Evolutionary conservation across 92 coral and sea anemone genomes (phyloP), one percentile per base, ranked within the genome.

Genomic region (Heteractis magnifica): DNA sequence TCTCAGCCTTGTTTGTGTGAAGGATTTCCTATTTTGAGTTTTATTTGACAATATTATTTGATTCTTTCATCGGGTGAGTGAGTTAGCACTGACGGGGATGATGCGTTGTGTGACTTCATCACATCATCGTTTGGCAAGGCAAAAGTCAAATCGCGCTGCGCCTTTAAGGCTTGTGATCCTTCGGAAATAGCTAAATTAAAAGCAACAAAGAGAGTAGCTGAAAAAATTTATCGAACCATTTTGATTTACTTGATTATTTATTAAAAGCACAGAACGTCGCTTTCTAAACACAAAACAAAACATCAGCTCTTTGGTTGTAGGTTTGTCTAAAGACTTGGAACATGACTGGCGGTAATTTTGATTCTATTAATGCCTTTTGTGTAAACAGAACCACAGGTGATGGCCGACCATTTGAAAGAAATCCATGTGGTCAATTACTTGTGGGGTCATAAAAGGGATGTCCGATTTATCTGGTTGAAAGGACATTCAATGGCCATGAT

Each of bases 361-460:
- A 56, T 16, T 26, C 70, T 52, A 71, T 81, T 71, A 81, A 70
- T 81, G 74, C 53, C 84, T 65, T n/a, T 81, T 81, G 77, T 68
- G 84, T 81, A 81, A 81, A 81, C 84, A 81, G 77, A 81, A 70
- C 51, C 77, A 81, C 84, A 68, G 84, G 71, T 81, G 73, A 81
- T 68, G 65, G 65, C 10, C 64, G n/a, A 68, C 70, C 84, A 81
- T 81, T 81, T 49, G 83, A 65, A 51, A 80, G 71, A 80, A 49
- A 80, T 80, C 75, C 83, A 78, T 65, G 70, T 80, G 73, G 12
- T 68, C 49, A 11, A 68, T 23, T 7, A 68, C 73, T 68, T 12
- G 58, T 53, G 58, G 2, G 34, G 52, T 18, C 19, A 48, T 5
- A 5, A 21, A 51, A 19, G 77, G 55, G 8, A 68, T 10, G 64